Evolutionary conservation across 2,888 invertebrate species (phyloP).

Genomic region (Zygaena filipendulae): DNA sequence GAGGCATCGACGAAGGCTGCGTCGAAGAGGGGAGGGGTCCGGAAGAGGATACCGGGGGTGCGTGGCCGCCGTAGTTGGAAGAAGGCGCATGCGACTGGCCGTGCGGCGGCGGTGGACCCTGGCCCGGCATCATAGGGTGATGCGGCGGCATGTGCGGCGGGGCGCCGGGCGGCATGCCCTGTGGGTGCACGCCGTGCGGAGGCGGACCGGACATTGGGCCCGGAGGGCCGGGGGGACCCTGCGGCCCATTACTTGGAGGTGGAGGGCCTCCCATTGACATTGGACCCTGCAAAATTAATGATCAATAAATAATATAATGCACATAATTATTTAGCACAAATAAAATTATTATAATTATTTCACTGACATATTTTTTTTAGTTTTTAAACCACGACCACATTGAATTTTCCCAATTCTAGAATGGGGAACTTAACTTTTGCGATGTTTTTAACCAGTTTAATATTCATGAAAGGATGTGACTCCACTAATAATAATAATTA

Average conservation of each 20-base stretch:
- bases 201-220: slow-evolving; percentile 33
- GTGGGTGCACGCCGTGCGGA: slow-evolving; percentile 55
- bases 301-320: too few species aligned
- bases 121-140: slow-evolving; percentile 44
- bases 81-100: slow-evolving; percentile 25
- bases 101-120: slow-evolving; percentile 30
- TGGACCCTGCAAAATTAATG: slow-evolving; percentile 33
- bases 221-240: slow-evolving; percentile 27
- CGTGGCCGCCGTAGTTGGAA: slow-evolving; percentile 23
- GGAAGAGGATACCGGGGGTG: slow-evolving; percentile 21
- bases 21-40: slow-evolving; percentile 17
- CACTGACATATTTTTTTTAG: background rate
- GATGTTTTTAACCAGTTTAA: too few species aligned
- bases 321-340: too few species aligned
- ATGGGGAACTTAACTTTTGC: too few species aligned
- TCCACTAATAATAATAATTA: slow-evolving; percentile 20
- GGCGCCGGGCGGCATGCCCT: slow-evolving; percentile 30
- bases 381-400: too few species aligned
- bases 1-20: slow-evolving; percentile 17
- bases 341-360: too few species aligned
- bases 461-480: too few species aligned
- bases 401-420: too few species aligned
- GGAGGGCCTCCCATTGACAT: slow-evolving; percentile 55
- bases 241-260: slow-evolving; percentile 42
- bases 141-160: slow-evolving; percentile 42